Conservation (phyloP, 1,140 invertebrate genomes). For the Drusus annulatus region DNA sequence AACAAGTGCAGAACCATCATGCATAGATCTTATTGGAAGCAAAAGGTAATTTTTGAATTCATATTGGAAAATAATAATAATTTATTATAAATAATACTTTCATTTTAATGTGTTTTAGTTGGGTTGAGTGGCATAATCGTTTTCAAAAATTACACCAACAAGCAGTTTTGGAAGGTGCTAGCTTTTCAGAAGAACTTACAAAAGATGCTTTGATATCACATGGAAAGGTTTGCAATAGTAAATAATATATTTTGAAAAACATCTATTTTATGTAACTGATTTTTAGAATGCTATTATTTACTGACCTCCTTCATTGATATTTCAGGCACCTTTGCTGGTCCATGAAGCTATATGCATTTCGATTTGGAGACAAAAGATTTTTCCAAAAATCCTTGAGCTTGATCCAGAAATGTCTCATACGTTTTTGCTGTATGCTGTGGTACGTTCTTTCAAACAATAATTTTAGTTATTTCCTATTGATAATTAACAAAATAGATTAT, state of each 20-base stretch:
- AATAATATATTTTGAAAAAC: no score
- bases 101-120: conserved; percentile 79
- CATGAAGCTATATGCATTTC: conserved; percentile 84
- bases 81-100: conserved; percentile 46
- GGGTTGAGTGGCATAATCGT: conserved; percentile 84
- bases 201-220: conserved; percentile 54
- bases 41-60: conserved; percentile 61
- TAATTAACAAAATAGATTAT: no score
- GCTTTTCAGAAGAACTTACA: conserved; percentile 52
- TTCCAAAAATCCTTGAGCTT: no score
- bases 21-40: conserved; percentile 66
- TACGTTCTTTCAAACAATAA: conserved; percentile 57
- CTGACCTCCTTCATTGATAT: conserved; percentile 50
- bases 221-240: conserved; percentile 48
- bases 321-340: conserved; percentile 78
- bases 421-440: conserved; percentile 80
- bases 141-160: conserved; percentile 86
- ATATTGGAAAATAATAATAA: neutral
- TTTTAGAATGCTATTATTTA: neutral
- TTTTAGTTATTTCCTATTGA: no score
- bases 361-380: conserved; percentile 84
- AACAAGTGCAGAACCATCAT: conserved; percentile 65
- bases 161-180: conserved; percentile 79
- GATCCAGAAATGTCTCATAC: conserved; percentile 77
- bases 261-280: conserved; percentile 4